Evolutionary conservation across 1,140 invertebrate species (phyloP).

Genomic region (Ridgeia piscesae): DNA sequence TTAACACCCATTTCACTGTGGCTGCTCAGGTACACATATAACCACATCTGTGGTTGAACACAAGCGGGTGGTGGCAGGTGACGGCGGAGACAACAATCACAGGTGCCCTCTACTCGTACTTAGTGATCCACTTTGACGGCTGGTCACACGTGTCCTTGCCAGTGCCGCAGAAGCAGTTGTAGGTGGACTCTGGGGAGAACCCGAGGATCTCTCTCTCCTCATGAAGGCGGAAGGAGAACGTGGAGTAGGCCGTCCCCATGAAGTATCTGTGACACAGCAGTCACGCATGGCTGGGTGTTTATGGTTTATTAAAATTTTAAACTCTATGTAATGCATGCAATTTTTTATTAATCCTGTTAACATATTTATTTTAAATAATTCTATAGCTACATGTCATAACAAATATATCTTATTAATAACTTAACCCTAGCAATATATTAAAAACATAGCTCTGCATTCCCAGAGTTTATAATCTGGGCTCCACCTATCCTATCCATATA

Average conservation of each 20-base stretch:
- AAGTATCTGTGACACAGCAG: slow-evolving; percentile 68
- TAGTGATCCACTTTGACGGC: slow-evolving; percentile 60
- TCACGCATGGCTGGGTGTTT: background rate
- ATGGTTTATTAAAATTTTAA: background rate
- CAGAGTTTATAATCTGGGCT: too few species aligned
- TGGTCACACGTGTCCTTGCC: slow-evolving; percentile 56
- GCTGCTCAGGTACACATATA: background rate
- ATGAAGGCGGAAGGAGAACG: slow-evolving; percentile 94
- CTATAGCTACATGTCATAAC: too few species aligned
- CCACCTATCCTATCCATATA: too few species aligned
- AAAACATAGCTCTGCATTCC: too few species aligned
- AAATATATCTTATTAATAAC: too few species aligned
- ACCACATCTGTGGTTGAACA: background rate
- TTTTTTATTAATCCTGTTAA: too few species aligned
- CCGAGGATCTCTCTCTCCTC: slow-evolving; percentile 95
- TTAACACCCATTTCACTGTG: too few species aligned
- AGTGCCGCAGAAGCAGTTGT: slow-evolving; percentile 80
- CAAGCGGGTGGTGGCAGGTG: background rate
- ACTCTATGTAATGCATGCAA: too few species aligned
- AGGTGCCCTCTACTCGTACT: slow-evolving; percentile 22
- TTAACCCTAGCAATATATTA: too few species aligned
- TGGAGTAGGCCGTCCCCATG: slow-evolving; percentile 90
- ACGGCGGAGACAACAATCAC: background rate
- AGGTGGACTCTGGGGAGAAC: slow-evolving; percentile 78
- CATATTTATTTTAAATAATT: too few species aligned